Evolutionary conservation across 1,140 invertebrate species (phyloP), one percentile per base, ranked within the genome.

Genomic region (Laupala kohalensis): DNA sequence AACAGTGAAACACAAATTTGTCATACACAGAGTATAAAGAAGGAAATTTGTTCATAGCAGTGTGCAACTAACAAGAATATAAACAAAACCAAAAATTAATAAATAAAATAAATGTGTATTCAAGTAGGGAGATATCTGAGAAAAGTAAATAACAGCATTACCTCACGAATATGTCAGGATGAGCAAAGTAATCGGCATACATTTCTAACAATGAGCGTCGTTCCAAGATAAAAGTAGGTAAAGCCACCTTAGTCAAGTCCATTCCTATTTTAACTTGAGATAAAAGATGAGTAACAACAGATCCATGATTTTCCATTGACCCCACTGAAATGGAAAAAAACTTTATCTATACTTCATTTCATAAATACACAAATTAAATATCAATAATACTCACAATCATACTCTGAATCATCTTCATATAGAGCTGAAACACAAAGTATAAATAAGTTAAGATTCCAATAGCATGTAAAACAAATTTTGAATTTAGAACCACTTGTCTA

Each of bases 141-240:
- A 72, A 62, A 71, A 26, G 84, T 85, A n/a, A n/a, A n/a, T n/a
- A n/a, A n/a, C n/a, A n/a, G n/a, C n/a, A n/a, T 84, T 84, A 97
- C 96, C 90, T 92, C 72, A 96, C 86, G 81, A 99, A 95, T 76
- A 98, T 87, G 82, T 98, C 94, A 1, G 95, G 94, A 86, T 98
- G 96, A 25, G 96, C 95, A 84, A 98, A 98, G 79, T 97, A 98
- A 84, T 98, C 96, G 19, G 95, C 93, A 79, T 98, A 96, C 93
- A 98, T 98, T 83, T 98, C 97, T 62, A 99, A 83, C 53, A 99
- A 86, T 2, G 96, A 98, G 73, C 96, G 86, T 75, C 95, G 87
- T 79, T 99, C 97, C 75, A 99, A 82, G 74, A 98, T 97, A 78
- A 98, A 98, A 15, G 94, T 96, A n/a, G 96, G 96, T 72, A 98